Evolutionary conservation across 2,888 invertebrate genomes (phyloP).

Genomic region (Phalera bucephala): DNA sequence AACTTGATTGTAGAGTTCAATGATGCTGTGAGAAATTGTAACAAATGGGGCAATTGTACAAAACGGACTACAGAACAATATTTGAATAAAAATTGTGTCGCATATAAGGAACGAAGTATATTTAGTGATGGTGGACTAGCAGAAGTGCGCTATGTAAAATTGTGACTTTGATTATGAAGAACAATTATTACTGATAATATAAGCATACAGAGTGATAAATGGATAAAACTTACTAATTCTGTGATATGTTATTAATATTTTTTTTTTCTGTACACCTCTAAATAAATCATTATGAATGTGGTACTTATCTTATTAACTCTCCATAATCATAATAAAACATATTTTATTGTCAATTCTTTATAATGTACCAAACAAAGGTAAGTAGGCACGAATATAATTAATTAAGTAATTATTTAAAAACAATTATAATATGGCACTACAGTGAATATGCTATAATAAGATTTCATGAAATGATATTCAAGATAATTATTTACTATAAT

Average conservation of each 20-base stretch:
- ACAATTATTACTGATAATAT: too few species aligned
- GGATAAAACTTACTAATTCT: too few species aligned
- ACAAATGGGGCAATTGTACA: constrained; percentile 72
- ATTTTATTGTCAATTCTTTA: neutral
- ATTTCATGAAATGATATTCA: neutral
- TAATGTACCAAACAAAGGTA: neutral
- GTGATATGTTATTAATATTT: too few species aligned
- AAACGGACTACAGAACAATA: constrained; percentile 68
- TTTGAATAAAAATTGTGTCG: constrained; percentile 84
- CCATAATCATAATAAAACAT: too few species aligned
- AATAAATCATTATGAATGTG: too few species aligned
- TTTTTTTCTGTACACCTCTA: too few species aligned
- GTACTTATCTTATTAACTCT: too few species aligned
- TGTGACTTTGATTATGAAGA: too few species aligned
- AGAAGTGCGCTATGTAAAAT: constrained; percentile 35
- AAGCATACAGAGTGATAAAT: too few species aligned
- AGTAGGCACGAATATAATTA: too few species aligned
- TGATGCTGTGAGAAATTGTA: constrained; percentile 84
- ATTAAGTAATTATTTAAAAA: neutral
- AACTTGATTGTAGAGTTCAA: constrained; percentile 87
- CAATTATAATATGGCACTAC: neutral
- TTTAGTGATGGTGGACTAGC: constrained; percentile 50
- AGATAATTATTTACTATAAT: neutral
- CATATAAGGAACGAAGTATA: constrained; percentile 52
- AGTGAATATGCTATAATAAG: neutral